These are phyloP conservation scores for Vulpes ferrilata DNA, from an alignment of 2,113 vertebrate genomes.

Conservation along the genomic window DNA sequence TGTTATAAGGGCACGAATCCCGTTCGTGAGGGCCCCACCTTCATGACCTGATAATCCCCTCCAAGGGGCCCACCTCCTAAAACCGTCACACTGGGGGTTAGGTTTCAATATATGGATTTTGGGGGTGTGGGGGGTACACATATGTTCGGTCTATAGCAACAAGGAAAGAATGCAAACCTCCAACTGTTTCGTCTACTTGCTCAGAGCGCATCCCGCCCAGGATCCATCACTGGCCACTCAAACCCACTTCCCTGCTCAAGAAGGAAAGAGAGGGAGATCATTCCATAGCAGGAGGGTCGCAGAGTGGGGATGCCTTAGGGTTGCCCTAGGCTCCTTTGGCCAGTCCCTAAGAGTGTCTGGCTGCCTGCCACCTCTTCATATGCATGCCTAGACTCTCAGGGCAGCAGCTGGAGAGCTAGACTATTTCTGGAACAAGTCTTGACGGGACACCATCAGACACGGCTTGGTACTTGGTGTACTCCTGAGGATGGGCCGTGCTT, in stretches of 20 bases:
- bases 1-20: neutral
- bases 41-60: neutral
- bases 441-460: rapidly evolving
- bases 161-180: neutral
- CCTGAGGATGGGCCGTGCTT: rapidly evolving
- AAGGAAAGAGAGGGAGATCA: neutral
- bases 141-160: neutral
- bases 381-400: neutral
- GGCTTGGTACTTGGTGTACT: neutral
- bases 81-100: neutral
- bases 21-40: neutral
- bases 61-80: neutral
- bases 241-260: neutral
- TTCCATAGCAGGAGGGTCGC: rapidly evolving
- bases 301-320: too few species aligned
- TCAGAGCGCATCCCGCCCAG: neutral
- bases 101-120: neutral
- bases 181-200: rapidly evolving
- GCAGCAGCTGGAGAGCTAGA: rapidly evolving
- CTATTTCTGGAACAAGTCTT: neutral
- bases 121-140: too few species aligned
- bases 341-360: neutral
- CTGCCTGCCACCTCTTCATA: neutral
- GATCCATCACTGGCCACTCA: too few species aligned
- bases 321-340: neutral